Evolutionary conservation across 2,888 invertebrate genomes (phyloP).

Genomic region (Acrobasis repandana): DNA sequence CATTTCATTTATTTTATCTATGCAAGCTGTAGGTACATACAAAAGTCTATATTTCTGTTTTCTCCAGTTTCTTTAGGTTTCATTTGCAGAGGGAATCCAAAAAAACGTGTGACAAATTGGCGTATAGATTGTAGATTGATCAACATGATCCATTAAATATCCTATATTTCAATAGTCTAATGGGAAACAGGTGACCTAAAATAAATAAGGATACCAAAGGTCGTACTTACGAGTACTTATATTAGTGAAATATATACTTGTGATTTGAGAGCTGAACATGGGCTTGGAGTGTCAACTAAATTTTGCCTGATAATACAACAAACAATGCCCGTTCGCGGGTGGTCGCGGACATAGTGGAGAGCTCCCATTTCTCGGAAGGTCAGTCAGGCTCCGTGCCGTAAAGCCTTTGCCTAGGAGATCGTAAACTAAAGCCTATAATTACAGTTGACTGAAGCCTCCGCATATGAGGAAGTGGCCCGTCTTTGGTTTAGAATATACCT

Average conservation of each 20-base stretch:
- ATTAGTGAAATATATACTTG: conserved; percentile 30
- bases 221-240: no score
- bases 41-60: no score
- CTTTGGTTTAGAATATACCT: conserved; percentile 35
- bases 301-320: conserved; percentile 59
- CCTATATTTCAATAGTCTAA: no score
- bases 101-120: no score
- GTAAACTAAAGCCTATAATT: conserved; percentile 65
- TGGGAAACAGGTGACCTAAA: no score
- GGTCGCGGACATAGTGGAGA: conserved; percentile 62
- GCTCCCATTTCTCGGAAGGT: conserved; percentile 73
- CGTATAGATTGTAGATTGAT: no score
- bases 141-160: no score
- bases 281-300: conserved; percentile 49
- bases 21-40: no score
- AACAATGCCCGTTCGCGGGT: conserved; percentile 67
- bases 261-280: conserved; percentile 45
- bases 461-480: conserved; percentile 50
- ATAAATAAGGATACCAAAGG: no score
- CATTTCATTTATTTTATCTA: no score
- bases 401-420: conserved; percentile 61
- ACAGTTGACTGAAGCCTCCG: conserved; percentile 47
- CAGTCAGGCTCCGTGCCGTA: conserved; percentile 54
- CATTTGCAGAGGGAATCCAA: no score
- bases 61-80: no score